Percentiles rank a stretch among this genome's conserved stretches.
Conservation (phyloP, 2,113 vertebrate genomes). For the Phaethon lepturus region DNA sequence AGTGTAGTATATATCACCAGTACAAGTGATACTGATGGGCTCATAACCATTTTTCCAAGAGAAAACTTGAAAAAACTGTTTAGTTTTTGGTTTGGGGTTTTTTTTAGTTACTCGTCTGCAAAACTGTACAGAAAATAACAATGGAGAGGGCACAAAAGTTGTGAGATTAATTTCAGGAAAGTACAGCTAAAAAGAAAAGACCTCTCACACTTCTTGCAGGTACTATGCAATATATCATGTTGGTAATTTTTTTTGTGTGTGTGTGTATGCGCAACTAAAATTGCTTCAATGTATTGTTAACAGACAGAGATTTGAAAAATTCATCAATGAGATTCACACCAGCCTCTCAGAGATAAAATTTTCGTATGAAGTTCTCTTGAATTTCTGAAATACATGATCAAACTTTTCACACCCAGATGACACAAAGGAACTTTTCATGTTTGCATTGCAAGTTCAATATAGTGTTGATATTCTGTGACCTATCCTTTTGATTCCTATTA, state of each 20-base stretch:
- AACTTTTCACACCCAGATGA: not conserved
- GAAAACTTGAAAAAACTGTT: not conserved
- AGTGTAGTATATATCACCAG: no score
- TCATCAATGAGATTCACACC: not conserved
- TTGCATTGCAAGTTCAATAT: not conserved
- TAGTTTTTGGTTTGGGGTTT: no score
- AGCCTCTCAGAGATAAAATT: not conserved
- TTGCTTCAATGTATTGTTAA: not conserved
- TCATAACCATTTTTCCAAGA: not conserved
- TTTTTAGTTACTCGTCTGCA: not conserved
- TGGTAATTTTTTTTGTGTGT: rapidly evolving
- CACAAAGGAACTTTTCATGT: rapidly evolving
- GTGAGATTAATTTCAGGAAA: not conserved
- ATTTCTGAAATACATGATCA: not conserved
- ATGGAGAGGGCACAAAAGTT: not conserved
- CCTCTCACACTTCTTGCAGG: not conserved
- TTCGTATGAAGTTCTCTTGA: not conserved
- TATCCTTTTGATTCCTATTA: not conserved
- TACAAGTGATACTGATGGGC: not conserved
- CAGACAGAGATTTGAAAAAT: not conserved
- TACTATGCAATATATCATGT: not conserved
- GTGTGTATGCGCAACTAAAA: not conserved
- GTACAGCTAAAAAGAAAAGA: not conserved
- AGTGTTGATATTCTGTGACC: not conserved
- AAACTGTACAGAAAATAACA: not conserved